Evolutionary conservation across 2,113 vertebrate genomes (phyloP).

Genomic region (Seriola dumerili): DNA sequence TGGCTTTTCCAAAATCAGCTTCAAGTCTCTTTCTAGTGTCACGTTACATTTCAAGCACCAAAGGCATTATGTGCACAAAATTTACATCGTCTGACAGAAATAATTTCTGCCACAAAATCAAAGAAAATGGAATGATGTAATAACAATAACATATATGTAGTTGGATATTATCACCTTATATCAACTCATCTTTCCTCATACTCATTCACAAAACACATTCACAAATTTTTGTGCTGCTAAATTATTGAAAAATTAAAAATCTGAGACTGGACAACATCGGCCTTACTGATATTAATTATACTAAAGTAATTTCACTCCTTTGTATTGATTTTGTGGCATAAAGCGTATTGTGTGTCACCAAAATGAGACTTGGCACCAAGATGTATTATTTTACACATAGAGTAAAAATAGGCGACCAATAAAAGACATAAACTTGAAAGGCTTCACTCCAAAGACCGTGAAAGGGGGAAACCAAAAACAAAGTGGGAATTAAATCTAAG

Average conservation of each 20-base stretch:
- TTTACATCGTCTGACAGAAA: background rate
- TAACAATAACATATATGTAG: background rate
- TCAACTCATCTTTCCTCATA: background rate
- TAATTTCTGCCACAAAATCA: slow-evolving; percentile 32
- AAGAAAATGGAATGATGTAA: background rate
- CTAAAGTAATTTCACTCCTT: background rate
- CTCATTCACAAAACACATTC: no score
- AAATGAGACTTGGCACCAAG: background rate
- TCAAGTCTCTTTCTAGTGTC: background rate
- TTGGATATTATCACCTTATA: no score
- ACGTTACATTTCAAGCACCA: background rate
- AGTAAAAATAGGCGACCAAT: background rate
- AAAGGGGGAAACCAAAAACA: background rate
- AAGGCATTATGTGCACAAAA: background rate
- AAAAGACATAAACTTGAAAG: slow-evolving; percentile 6
- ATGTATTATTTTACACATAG: background rate
- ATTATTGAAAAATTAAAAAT: background rate
- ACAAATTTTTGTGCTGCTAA: no score
- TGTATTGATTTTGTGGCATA: slow-evolving; percentile 28
- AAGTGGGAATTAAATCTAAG: background rate
- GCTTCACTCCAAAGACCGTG: slow-evolving; percentile 30
- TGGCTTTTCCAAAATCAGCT: background rate
- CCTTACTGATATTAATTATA: background rate
- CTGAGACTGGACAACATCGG: no score
- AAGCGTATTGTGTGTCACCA: background rate